Percentiles rank a stretch among this genome's conserved stretches.
Evolutionary conservation across 1,140 invertebrate genomes (phyloP).

Genomic region (Chymomyza costata): DNA sequence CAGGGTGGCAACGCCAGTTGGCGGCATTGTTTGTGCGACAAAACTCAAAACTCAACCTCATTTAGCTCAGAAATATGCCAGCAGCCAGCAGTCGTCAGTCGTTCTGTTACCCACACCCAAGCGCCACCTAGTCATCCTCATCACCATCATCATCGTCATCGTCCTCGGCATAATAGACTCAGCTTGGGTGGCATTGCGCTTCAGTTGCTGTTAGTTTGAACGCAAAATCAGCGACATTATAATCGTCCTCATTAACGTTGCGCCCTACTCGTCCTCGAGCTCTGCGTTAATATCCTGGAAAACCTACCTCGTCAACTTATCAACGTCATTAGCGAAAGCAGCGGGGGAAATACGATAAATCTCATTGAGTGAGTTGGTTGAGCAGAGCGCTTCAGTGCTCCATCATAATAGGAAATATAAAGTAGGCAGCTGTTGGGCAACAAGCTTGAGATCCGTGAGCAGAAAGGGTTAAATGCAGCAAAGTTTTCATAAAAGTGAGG

Average conservation of each 20-base stretch:
- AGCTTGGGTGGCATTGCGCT: conserved; percentile 19
- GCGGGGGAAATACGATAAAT: conserved; percentile 14
- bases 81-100: conserved; percentile 28
- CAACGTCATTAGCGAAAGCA: conserved; percentile 66
- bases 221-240: conserved; percentile 72
- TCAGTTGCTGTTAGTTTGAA: conserved; percentile 66
- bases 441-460: too few species aligned
- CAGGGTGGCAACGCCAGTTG: conserved; percentile 11
- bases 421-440: too few species aligned
- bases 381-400: neutral
- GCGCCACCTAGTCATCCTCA: neutral
- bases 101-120: neutral
- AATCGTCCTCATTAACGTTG: conserved; percentile 68
- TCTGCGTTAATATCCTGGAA: conserved; percentile 66
- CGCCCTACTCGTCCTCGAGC: conserved; percentile 5
- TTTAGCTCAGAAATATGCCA: conserved; percentile 65
- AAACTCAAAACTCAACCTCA: conserved; percentile 62
- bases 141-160: conserved; percentile 7
- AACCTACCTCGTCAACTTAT: conserved; percentile 71
- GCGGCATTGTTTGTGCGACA: conserved; percentile 60
- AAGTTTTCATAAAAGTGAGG: too few species aligned
- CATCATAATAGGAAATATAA: too few species aligned
- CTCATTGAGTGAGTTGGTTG: conserved; percentile 4
- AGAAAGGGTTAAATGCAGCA: too few species aligned
- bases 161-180: conserved; percentile 61